phyloP scores from a whole-genome alignment of 1,140 invertebrate species.

The Drosophila paulistorum region DNA sequence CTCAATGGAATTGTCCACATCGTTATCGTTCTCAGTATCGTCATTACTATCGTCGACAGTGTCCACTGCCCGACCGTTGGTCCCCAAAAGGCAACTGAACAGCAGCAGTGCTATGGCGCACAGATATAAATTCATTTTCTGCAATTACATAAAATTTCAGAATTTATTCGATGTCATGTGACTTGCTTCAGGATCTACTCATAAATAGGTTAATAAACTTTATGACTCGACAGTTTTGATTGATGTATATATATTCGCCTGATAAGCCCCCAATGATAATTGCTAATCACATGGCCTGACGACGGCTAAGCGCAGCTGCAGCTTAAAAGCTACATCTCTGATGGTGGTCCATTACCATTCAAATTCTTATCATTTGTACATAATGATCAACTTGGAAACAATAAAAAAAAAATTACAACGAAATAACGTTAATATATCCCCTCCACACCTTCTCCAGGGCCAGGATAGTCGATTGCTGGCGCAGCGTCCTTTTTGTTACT shows the following conservation, averaged over 20 bases:
- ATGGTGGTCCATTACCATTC: background rate
- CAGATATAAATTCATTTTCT: slow-evolving; percentile 82
- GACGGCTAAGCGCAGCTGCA: slow-evolving; percentile 8
- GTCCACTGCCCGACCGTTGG: slow-evolving; percentile 72
- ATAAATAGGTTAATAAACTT: slow-evolving; percentile 71
- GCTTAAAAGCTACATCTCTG: background rate
- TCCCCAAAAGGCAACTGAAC: slow-evolving; percentile 57
- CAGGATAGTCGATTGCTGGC: no score
- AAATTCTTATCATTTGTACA: background rate
- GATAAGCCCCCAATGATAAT: slow-evolving; percentile 36
- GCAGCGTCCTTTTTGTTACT: background rate
- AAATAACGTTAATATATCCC: background rate
- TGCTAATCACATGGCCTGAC: slow-evolving; percentile 21
- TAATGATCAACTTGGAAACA: background rate
- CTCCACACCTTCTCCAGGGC: background rate
- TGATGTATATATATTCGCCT: background rate
- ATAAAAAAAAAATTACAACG: no score
- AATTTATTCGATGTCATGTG: background rate
- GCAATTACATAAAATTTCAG: background rate
- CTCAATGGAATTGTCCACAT: slow-evolving; percentile 79
- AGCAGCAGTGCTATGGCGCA: slow-evolving; percentile 80
- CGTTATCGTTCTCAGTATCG: slow-evolving; percentile 47
- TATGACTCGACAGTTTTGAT: slow-evolving; percentile 30
- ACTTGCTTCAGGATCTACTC: slow-evolving; percentile 44
- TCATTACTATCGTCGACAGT: slow-evolving; percentile 59